Percentiles rank a stretch among this genome's conserved stretches.
Conservation (phyloP, 1,140 invertebrate genomes). For the Drosophila parvula region DNA sequence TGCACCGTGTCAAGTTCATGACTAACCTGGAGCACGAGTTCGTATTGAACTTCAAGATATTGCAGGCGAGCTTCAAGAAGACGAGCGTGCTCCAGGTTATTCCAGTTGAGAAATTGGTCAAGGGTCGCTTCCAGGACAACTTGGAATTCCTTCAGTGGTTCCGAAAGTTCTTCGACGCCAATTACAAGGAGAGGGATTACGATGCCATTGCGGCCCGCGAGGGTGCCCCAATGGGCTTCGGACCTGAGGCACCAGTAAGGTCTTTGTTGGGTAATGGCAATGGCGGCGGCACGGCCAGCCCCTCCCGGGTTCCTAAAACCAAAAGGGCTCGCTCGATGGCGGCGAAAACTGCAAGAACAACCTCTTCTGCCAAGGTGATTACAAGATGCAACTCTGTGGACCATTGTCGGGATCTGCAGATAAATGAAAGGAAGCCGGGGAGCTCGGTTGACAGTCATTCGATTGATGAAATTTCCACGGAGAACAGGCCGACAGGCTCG, state of each 20-base stretch:
- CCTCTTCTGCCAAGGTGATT: too few species aligned
- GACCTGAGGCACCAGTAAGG: neutral
- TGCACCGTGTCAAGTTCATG: conserved; percentile 99
- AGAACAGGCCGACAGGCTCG: too few species aligned
- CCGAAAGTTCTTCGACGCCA: conserved; percentile 88
- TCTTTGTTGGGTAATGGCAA: too few species aligned
- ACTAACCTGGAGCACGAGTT: conserved; percentile 99
- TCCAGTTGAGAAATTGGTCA: conserved; percentile 98
- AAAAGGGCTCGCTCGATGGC: too few species aligned
- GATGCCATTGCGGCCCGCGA: neutral
- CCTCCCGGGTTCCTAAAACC: too few species aligned
- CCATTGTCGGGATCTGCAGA: too few species aligned
- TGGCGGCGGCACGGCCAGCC: too few species aligned
- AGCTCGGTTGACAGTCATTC: too few species aligned
- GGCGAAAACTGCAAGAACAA: too few species aligned
- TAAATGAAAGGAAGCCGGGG: too few species aligned
- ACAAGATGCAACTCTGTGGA: too few species aligned
- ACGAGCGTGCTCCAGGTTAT: conserved; percentile 99
- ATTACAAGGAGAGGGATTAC: neutral
- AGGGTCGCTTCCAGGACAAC: conserved; percentile 99
- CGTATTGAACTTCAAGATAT: conserved; percentile 99
- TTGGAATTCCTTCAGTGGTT: conserved; percentile 99
- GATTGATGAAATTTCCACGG: too few species aligned
- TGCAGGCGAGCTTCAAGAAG: conserved; percentile 98
- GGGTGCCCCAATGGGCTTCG: conserved; percentile 1